Conservation (phyloP, 2,113 vertebrate species). For the Brachyhypopomus gauderio region DNA sequence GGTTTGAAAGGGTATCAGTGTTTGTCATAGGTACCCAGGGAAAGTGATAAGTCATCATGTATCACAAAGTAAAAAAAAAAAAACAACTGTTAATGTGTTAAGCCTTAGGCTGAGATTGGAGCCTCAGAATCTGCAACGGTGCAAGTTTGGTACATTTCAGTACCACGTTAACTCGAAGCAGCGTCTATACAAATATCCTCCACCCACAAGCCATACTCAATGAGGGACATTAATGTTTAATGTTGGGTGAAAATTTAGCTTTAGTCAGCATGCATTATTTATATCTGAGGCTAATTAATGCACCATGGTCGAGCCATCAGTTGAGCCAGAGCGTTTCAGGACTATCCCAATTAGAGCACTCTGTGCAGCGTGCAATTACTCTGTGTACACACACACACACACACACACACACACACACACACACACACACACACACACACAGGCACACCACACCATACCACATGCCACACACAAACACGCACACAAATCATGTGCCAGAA, state of each 20-base stretch:
- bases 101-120: conserved; percentile 40
- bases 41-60: conserved; percentile 20
- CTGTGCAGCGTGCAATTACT: conserved; percentile 34
- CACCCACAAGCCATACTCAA: conserved; percentile 48
- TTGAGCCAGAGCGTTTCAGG: conserved; percentile 59
- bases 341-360: conserved; percentile 66
- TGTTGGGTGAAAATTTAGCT: conserved; percentile 65
- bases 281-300: conserved; percentile 71
- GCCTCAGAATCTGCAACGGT: conserved; percentile 27
- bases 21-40: conserved; percentile 33
- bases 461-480: conserved; percentile 18
- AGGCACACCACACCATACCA: background rate
- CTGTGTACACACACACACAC: conserved; percentile 50
- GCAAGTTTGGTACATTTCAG: conserved; percentile 10
- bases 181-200: conserved; percentile 68
- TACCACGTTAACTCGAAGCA: conserved; percentile 19
- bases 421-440: conserved; percentile 11
- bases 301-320: conserved; percentile 45
- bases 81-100: conserved; percentile 1
- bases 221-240: conserved; percentile 64
- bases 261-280: conserved; percentile 74
- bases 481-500: conserved; percentile 16
- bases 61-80: conserved; percentile 19
- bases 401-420: background rate
- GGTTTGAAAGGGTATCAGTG: conserved; percentile 48